These are phyloP conservation scores for Sanderia malayensis DNA, from an alignment of 30 jellyfish, hydroid and myxozoan genomes.

Conservation along the genomic window DNA sequence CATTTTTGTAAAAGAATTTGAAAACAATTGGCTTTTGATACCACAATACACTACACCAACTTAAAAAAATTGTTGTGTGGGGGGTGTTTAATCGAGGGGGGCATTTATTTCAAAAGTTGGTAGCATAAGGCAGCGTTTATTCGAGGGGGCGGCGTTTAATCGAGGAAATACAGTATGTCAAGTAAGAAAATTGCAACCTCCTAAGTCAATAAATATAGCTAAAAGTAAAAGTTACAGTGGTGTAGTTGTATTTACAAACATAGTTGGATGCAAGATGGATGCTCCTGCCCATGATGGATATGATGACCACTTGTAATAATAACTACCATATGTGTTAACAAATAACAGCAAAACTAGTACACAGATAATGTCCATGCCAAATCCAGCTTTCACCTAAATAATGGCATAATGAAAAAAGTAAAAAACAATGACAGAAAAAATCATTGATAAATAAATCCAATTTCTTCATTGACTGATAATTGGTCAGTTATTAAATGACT, in stretches of 20 bases:
- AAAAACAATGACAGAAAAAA: neutral
- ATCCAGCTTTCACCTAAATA: conserved; percentile 65
- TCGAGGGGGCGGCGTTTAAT: no score
- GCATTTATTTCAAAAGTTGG: no score
- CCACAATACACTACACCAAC: no score
- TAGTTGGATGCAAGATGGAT: neutral
- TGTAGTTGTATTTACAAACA: conserved; percentile 25
- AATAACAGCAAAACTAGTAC: conserved; percentile 43
- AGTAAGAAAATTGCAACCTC: neutral
- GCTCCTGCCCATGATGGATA: conserved; percentile 67
- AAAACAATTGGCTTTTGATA: no score
- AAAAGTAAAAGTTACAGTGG: no score
- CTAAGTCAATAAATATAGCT: neutral
- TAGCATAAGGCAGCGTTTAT: no score
- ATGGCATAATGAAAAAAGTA: neutral
- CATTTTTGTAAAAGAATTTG: no score
- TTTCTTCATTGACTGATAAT: neutral
- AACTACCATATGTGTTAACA: conserved; percentile 49
- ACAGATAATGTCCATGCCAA: conserved; percentile 69
- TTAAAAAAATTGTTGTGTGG: no score
- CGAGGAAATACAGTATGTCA: no score
- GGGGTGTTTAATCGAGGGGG: no score
- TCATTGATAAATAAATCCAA: neutral
- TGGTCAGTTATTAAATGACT: no score
- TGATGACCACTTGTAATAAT: conserved; percentile 45